Evolutionary conservation across 2,888 invertebrate species (phyloP).

Genomic region (Synanthedon formicaeformis): DNA sequence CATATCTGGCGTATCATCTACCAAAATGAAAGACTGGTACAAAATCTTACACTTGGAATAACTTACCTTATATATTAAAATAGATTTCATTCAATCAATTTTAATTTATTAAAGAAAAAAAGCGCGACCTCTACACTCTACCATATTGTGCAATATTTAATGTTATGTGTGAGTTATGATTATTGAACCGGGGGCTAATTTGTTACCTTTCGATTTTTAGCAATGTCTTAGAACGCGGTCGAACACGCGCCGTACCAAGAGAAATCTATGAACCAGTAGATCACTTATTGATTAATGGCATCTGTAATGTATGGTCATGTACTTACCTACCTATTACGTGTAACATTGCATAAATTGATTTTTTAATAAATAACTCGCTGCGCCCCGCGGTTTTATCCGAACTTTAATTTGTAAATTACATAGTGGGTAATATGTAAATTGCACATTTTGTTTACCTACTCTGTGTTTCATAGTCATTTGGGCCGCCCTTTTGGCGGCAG

Average conservation of each 20-base stretch:
- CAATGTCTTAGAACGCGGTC: conserved; percentile 3
- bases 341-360: not conserved
- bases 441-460: no score
- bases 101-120: no score
- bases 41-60: no score
- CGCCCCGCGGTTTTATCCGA: no score
- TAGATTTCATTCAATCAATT: not conserved
- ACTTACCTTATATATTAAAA: no score
- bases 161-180: not conserved
- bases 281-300: not conserved
- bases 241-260: not conserved
- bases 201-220: conserved; percentile 11
- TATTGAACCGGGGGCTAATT: conserved; percentile 4
- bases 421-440: no score
- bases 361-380: no score
- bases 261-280: not conserved
- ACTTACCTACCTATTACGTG: not conserved
- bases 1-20: no score
- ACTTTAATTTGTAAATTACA: no score
- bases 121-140: not conserved
- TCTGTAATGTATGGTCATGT: not conserved
- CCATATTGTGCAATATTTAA: conserved; percentile 12
- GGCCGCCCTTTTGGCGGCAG: no score
- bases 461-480: no score
- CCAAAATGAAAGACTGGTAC: no score